Evolutionary conservation across 2,113 vertebrate genomes (phyloP).

Genomic region (Menura novaehollandiae): DNA sequence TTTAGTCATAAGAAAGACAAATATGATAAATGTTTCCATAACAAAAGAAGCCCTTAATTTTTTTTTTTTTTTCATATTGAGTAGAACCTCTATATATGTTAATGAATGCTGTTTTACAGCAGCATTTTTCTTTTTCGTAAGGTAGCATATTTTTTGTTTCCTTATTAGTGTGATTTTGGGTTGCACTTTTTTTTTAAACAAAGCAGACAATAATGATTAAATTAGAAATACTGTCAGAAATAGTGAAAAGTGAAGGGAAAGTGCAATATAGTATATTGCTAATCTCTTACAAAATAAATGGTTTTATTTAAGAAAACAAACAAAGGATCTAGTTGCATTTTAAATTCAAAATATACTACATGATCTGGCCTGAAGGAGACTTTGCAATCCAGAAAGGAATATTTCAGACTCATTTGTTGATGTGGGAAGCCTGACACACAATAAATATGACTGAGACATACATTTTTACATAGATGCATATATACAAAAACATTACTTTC

Average conservation of each 20-base stretch:
- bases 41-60: background rate
- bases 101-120: background rate
- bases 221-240: background rate
- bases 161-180: rapidly evolving
- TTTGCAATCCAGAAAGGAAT: background rate
- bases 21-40: background rate
- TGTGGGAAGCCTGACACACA: background rate
- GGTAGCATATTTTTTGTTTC: background rate
- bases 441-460: background rate
- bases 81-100: background rate
- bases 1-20: background rate
- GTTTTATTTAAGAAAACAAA: background rate
- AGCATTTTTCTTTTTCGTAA: background rate
- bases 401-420: background rate
- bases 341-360: background rate
- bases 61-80: background rate
- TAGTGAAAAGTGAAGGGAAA: background rate
- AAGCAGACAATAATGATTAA: background rate
- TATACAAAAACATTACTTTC: background rate
- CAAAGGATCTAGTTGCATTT: background rate
- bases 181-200: background rate
- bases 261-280: background rate
- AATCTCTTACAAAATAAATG: background rate
- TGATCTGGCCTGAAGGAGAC: background rate
- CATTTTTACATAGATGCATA: background rate